phyloP scores from a whole-genome alignment of 2,113 vertebrate genomes.

The Cepphus grylle region DNA sequence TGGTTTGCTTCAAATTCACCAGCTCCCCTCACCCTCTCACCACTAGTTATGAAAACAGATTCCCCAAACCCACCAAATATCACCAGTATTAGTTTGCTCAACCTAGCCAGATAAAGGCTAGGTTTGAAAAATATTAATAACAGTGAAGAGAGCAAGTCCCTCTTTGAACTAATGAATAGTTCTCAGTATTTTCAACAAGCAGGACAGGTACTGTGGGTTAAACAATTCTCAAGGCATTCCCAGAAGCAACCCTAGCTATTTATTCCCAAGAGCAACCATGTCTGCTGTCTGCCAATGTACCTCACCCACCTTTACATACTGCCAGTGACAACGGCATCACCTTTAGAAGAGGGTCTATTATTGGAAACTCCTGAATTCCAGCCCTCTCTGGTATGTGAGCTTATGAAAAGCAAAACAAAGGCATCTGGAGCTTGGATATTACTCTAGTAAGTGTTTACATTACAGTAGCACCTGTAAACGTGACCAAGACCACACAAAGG shows the following conservation, averaged over 20 bases:
- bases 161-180: not conserved
- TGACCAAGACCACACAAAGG: conserved; percentile 7
- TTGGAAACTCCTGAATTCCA: conserved; percentile 4
- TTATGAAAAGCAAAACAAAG: conserved; percentile 22
- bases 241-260: not conserved
- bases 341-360: not conserved
- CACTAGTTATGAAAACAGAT: not conserved
- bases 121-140: not conserved
- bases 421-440: not conserved
- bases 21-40: not conserved
- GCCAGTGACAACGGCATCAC: not conserved
- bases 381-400: not conserved
- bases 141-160: not conserved
- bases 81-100: not conserved
- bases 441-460: not conserved
- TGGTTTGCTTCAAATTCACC: not conserved
- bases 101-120: not conserved
- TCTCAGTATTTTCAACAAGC: not conserved
- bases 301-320: not conserved
- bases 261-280: not conserved
- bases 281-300: conserved; percentile 10
- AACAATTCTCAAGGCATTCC: not conserved
- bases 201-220: not conserved
- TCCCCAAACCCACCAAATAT: not conserved
- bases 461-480: not conserved